A percentile compares a stretch with the other conserved stretches of the same genome.
These are phyloP conservation scores for Otolemur garnettii DNA, from an alignment of 2,113 vertebrate species.

Conservation along the genomic window DNA sequence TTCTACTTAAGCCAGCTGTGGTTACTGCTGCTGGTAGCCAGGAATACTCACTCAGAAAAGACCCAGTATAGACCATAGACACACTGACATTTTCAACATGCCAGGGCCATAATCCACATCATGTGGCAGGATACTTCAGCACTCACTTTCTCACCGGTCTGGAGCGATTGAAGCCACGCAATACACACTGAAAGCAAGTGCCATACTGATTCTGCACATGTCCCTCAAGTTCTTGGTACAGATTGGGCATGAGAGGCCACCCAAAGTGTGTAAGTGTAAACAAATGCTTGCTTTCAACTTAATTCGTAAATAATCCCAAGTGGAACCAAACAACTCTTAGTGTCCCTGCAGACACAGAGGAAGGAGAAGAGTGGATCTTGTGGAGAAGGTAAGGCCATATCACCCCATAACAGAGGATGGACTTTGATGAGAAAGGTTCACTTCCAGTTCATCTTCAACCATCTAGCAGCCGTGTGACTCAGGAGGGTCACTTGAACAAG, in stretches of 20 bases:
- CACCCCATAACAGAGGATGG: accelerated
- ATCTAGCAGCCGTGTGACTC: neutral
- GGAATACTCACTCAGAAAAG: neutral
- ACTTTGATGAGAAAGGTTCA: neutral
- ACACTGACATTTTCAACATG: accelerated
- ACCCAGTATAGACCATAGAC: neutral
- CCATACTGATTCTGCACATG: accelerated
- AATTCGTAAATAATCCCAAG: neutral
- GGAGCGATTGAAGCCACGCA: no score
- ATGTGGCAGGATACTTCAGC: neutral
- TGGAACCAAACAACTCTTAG: neutral
- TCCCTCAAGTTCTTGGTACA: neutral
- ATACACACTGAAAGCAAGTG: accelerated
- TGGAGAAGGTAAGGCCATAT: neutral
- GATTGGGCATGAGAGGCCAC: neutral
- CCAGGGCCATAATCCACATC: accelerated
- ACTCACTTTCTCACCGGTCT: neutral
- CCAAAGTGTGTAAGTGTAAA: neutral
- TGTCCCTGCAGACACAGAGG: neutral
- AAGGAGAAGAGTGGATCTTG: accelerated
- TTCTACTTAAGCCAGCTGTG: neutral
- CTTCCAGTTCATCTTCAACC: accelerated
- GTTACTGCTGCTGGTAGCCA: neutral
- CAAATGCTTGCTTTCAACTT: neutral
- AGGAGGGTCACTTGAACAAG: no score